A percentile compares a stretch with the other conserved stretches of the same genome.
phyloP scores from a whole-genome alignment of 2,888 invertebrate species.

The Polylopha cassiicola region DNA sequence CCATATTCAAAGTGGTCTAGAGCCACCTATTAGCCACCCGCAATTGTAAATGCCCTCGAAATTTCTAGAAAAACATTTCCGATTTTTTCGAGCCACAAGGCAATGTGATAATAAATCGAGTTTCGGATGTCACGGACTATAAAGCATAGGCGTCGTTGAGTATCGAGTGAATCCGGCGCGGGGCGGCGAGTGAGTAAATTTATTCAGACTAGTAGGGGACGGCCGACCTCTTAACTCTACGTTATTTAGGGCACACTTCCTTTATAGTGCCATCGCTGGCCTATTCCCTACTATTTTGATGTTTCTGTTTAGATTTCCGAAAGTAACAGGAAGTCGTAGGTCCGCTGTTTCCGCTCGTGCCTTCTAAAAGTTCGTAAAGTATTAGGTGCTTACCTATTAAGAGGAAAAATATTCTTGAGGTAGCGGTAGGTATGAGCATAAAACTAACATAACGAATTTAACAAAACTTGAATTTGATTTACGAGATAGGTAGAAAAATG shows the following conservation, averaged over 20 bases:
- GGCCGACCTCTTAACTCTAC: conserved; percentile 59
- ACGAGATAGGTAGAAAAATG: too few relatives aligned
- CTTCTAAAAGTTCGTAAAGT: too few relatives aligned
- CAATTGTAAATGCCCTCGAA: conserved; percentile 26
- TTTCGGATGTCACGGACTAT: conserved; percentile 75
- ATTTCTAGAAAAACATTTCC: conserved; percentile 35
- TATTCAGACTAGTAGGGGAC: conserved; percentile 63
- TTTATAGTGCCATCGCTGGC: conserved; percentile 39
- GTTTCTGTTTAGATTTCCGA: conserved; percentile 1
- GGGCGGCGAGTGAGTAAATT: conserved; percentile 55
- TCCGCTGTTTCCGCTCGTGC: too few relatives aligned
- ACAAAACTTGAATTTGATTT: too few relatives aligned
- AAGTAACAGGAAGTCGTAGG: too few relatives aligned
- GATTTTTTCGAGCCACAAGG: conserved; percentile 46
- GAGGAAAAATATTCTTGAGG: too few relatives aligned
- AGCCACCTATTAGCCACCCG: conserved; percentile 19
- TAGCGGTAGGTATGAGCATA: too few relatives aligned
- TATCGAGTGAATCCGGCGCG: conserved; percentile 71
- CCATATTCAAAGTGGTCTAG: too few relatives aligned
- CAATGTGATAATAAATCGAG: conserved; percentile 70
- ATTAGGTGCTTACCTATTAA: too few relatives aligned
- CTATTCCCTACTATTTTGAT: conserved; percentile 32
- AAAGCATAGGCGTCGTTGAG: conserved; percentile 73
- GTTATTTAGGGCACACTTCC: conserved; percentile 74
- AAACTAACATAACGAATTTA: too few relatives aligned